Evolutionary conservation across 2,113 vertebrate genomes (phyloP).

Genomic region (Malurus alboscapulatus): DNA sequence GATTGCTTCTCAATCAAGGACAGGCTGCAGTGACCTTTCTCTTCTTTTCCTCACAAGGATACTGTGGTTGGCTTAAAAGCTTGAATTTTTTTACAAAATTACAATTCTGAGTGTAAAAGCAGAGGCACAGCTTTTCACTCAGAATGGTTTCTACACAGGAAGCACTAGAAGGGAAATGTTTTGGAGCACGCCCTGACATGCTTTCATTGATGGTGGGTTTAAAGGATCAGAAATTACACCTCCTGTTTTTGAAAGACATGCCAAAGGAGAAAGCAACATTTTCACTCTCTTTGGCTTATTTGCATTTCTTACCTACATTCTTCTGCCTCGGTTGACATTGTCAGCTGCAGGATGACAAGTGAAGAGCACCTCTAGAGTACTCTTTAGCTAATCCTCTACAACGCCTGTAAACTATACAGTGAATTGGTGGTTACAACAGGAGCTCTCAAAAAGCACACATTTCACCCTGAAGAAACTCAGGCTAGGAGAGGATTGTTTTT

Average conservation of each 20-base stretch:
- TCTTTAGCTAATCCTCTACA: slow-evolving; percentile 37
- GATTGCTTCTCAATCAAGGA: neutral
- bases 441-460: neutral
- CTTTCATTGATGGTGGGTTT: slow-evolving; percentile 10
- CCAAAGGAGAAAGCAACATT: neutral
- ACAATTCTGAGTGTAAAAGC: slow-evolving; percentile 8
- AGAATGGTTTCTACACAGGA: neutral
- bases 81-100: neutral
- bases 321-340: slow-evolving; percentile 19
- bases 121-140: neutral
- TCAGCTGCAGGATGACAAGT: slow-evolving; percentile 47
- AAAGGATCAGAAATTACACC: slow-evolving; percentile 30
- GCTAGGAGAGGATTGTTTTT: slow-evolving; percentile 12
- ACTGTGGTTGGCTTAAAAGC: neutral
- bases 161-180: neutral
- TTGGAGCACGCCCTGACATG: neutral
- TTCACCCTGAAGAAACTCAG: neutral
- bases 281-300: slow-evolving; percentile 9
- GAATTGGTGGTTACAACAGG: neutral
- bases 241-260: neutral
- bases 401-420: neutral
- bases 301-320: slow-evolving; percentile 37
- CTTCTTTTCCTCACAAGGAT: slow-evolving; percentile 8
- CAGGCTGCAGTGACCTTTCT: slow-evolving; percentile 1
- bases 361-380: slow-evolving; percentile 48